Conservation (phyloP, 2,113 vertebrate species). For the Fulmarus glacialis region DNA sequence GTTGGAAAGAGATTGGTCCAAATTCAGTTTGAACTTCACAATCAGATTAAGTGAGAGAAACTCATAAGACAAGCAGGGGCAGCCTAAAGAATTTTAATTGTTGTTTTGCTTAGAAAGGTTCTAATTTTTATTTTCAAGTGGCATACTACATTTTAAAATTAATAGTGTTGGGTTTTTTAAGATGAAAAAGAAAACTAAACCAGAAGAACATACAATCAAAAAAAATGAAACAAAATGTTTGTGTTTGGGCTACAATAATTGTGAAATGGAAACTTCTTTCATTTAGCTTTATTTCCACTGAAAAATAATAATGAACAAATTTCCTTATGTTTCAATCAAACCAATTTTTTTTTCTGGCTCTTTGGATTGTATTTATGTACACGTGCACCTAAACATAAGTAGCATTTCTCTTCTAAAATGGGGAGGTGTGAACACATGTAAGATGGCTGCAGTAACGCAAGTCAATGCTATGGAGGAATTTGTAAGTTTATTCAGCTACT, state of each 20-base stretch:
- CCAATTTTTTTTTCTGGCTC: rapidly evolving
- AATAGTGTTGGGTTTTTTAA: neutral
- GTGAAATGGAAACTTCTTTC: neutral
- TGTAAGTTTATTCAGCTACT: neutral
- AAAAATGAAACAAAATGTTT: neutral
- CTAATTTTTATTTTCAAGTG: neutral
- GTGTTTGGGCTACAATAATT: neutral
- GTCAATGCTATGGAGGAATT: neutral
- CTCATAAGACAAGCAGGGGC: neutral
- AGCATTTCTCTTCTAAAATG: neutral
- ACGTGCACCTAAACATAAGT: neutral
- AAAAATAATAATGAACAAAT: neutral
- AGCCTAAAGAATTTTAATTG: neutral
- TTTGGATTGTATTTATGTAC: neutral
- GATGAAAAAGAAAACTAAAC: neutral
- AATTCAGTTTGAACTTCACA: neutral
- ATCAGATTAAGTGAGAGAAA: neutral
- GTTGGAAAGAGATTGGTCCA: neutral
- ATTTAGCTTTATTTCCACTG: neutral
- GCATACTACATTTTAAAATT: neutral
- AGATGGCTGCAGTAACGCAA: neutral
- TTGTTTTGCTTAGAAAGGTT: neutral
- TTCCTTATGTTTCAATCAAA: neutral
- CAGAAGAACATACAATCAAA: neutral
- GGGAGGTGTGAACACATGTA: neutral